A percentile compares a stretch with the other conserved stretches of the same genome.
Evolutionary conservation across 2,113 vertebrate genomes (phyloP).

Genomic region (Panthera uncia): DNA sequence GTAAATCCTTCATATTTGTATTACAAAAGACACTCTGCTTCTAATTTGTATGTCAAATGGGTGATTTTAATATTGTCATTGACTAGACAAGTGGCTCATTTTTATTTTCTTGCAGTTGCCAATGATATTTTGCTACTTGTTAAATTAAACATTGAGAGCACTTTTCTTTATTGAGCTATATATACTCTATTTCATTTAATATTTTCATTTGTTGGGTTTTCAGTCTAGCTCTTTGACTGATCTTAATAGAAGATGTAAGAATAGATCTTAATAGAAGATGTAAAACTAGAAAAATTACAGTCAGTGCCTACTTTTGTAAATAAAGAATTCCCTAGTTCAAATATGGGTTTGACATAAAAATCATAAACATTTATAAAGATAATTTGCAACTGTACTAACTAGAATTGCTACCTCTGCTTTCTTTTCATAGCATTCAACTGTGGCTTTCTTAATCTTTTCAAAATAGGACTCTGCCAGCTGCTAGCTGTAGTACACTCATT

Average conservation of each 20-base stretch:
- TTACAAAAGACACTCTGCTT: neutral
- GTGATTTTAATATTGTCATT: neutral
- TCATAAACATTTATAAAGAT: neutral
- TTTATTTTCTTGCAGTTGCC: neutral
- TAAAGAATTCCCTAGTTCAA: conserved; percentile 13
- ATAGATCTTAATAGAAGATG: neutral
- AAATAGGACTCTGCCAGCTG: neutral
- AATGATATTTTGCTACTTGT: conserved; percentile 30
- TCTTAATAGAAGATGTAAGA: neutral
- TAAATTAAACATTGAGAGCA: neutral
- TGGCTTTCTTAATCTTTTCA: neutral
- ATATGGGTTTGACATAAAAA: neutral
- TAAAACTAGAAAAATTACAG: conserved; percentile 35
- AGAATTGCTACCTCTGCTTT: neutral
- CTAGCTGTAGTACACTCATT: neutral
- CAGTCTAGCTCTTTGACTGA: neutral
- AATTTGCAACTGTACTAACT: neutral
- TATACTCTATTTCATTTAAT: neutral
- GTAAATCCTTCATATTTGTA: conserved; percentile 26
- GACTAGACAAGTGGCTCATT: neutral
- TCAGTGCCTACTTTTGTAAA: conserved; percentile 1
- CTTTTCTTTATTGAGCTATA: neutral
- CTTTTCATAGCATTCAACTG: neutral
- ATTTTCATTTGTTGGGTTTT: conserved; percentile 53
- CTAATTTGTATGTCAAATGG: neutral